Evolutionary conservation across 2,888 invertebrate genomes (phyloP).

Genomic region (Scaptodrosophila latifasciaeformis): DNA sequence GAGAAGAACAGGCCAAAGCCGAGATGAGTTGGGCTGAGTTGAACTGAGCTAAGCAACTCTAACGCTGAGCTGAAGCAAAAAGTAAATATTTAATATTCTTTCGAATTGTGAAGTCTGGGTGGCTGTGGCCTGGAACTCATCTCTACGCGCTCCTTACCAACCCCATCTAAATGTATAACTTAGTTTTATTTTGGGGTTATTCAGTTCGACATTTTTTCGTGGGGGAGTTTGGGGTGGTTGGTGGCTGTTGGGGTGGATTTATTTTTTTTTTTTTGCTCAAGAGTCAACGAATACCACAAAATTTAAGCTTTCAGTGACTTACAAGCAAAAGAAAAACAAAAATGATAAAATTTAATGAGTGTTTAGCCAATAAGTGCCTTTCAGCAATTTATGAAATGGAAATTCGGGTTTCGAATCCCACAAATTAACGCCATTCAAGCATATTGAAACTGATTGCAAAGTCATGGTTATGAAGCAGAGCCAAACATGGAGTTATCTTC

Average conservation of each 20-base stretch:
- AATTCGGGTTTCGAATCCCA: not conserved
- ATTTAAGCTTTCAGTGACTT: too few relatives aligned
- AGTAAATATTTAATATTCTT: conserved; percentile 1
- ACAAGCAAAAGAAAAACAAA: too few relatives aligned
- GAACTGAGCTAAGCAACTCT: too few relatives aligned
- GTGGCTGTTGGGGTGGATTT: not conserved
- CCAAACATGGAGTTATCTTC: too few relatives aligned
- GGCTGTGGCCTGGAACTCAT: too few relatives aligned
- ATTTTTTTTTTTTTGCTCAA: not conserved
- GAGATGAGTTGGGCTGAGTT: too few relatives aligned
- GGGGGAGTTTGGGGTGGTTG: not conserved
- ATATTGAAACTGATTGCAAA: conserved; percentile 9
- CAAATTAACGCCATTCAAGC: conserved; percentile 34
- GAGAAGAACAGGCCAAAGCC: too few relatives aligned
- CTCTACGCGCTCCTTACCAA: too few relatives aligned
- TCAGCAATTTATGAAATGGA: too few relatives aligned
- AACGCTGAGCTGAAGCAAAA: not conserved
- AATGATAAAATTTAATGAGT: conserved; percentile 22
- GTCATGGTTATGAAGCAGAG: conserved; percentile 15
- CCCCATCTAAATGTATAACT: too few relatives aligned
- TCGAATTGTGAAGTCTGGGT: too few relatives aligned
- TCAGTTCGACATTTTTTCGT: too few relatives aligned
- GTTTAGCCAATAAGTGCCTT: conserved; percentile 35
- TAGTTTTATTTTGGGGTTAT: conserved; percentile 1
- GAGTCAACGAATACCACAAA: not conserved